Evolutionary conservation across 2,888 invertebrate species (phyloP), one percentile per base, ranked within the genome.

Genomic region (Eurytoma californica): DNA sequence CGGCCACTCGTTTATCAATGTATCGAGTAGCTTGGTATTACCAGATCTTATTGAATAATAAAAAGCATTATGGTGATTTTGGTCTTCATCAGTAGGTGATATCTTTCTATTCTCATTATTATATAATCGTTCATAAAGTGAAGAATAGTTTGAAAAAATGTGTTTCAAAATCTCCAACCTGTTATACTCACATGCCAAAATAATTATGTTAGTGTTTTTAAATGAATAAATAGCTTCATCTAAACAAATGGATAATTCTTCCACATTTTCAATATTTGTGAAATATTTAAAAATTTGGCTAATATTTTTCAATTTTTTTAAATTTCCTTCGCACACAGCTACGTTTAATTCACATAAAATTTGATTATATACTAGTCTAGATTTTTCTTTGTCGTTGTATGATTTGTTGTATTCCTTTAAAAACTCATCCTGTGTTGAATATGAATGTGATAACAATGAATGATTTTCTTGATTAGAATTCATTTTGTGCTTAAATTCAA

Each of bases 11-110:
- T 70, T 49, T 30, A 85, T 82, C 5, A 86, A 69, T 30, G 66
- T 82, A 18, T 82, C 63, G 39, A 84, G 66, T 16, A 85, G 58
- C 39, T 83, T 55, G 47, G 80, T 51, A 67, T 82, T 82, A 30
- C 79, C 72, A 28, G 82, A 83, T 55, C 84, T 81, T 60, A 85
- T 84, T 53, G 84, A 82, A 80, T 85, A 84, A 68, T 85, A 85
- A 82, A 84, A 85, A 24, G 82, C 83, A 77, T 82, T 83, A 66
- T 84, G 83, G 7, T 65, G 53, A 0, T 20, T 49, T 66, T 80
- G 67, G 77, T 84, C 82, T 49, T 66, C 24, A 75, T 80, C 60
- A 5, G 58, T 30, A 49, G 69, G 74, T 60, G 30, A 51, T 61
- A 74, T 58, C 39, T 3, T 30, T 18, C 16, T 66, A 51, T 30